These are phyloP conservation scores for Odontesthes bonariensis DNA, from an alignment of 2,113 vertebrate genomes.

Conservation along the genomic window DNA sequence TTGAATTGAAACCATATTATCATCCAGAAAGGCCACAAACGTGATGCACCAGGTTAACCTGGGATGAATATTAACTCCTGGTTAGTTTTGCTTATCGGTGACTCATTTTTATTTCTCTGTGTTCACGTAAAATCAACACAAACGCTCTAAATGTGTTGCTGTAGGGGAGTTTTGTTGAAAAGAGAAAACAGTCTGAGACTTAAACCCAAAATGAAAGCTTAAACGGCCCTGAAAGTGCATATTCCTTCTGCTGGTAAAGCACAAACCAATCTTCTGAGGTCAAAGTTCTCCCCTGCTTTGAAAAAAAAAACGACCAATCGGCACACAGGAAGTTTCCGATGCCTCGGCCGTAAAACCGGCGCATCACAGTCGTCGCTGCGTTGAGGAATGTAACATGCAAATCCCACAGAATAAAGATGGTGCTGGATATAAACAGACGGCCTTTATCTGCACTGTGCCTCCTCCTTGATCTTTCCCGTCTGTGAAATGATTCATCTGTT, in stretches of 20 bases:
- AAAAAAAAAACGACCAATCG: background rate
- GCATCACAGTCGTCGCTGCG: background rate
- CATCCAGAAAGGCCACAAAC: background rate
- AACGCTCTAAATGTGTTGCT: no score
- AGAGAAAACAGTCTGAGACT: no score
- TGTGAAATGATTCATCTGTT: background rate
- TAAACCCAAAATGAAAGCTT: no score
- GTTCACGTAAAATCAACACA: no score
- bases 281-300: constrained; percentile 28
- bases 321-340: background rate
- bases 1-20: background rate
- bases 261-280: background rate
- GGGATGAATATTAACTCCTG: background rate
- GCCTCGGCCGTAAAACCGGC: background rate
- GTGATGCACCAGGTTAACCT: background rate
- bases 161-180: no score
- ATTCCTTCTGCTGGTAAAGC: background rate
- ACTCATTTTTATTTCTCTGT: no score
- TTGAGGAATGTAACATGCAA: constrained; percentile 56
- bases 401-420: constrained; percentile 31
- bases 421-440: constrained; percentile 41
- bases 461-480: constrained; percentile 12
- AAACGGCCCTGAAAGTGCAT: no score
- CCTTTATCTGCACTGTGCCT: constrained; percentile 10
- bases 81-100: background rate